Evolutionary conservation across 1,140 invertebrate genomes (phyloP).

Genomic region (Ericerus pela): DNA sequence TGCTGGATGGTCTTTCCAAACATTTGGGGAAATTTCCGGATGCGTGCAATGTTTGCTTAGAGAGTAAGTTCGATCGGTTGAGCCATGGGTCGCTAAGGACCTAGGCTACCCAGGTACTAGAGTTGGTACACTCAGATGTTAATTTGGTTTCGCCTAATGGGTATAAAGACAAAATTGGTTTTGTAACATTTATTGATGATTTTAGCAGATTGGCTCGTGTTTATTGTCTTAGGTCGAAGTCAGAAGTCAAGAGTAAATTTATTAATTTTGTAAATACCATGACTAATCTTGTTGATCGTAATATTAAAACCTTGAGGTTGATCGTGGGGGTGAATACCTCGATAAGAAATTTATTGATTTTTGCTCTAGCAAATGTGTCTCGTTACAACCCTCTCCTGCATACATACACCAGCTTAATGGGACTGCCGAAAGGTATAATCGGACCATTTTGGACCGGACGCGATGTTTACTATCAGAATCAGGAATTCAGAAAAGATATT

Average conservation of each 20-base stretch:
- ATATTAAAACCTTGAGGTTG: conserved; percentile 13
- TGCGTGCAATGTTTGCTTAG: conserved; percentile 19
- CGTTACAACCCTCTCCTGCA: not conserved
- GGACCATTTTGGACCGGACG: conserved; percentile 16
- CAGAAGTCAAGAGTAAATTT: conserved; percentile 19
- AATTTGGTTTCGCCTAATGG: conserved; percentile 15
- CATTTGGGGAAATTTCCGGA: not conserved
- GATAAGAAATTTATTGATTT: not conserved
- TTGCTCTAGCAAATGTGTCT: not conserved
- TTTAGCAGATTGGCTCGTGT: conserved; percentile 23
- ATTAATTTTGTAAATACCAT: conserved; percentile 18
- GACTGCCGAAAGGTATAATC: conserved; percentile 17
- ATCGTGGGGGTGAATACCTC: conserved; percentile 18
- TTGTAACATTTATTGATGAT: conserved; percentile 26
- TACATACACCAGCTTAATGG: conserved; percentile 9
- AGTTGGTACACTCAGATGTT: conserved; percentile 24
- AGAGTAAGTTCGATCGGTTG: conserved; percentile 19
- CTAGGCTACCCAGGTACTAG: conserved; percentile 18
- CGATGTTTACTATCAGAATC: conserved; percentile 18
- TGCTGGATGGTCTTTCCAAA: conserved; percentile 8
- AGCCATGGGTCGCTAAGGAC: conserved; percentile 11
- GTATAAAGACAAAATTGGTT: conserved; percentile 22
- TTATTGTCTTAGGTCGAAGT: conserved; percentile 21
- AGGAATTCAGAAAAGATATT: conserved; percentile 15
- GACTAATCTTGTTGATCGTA: not conserved